phyloP scores from a whole-genome alignment of 2,113 vertebrate genomes.

The Rynchops niger region DNA sequence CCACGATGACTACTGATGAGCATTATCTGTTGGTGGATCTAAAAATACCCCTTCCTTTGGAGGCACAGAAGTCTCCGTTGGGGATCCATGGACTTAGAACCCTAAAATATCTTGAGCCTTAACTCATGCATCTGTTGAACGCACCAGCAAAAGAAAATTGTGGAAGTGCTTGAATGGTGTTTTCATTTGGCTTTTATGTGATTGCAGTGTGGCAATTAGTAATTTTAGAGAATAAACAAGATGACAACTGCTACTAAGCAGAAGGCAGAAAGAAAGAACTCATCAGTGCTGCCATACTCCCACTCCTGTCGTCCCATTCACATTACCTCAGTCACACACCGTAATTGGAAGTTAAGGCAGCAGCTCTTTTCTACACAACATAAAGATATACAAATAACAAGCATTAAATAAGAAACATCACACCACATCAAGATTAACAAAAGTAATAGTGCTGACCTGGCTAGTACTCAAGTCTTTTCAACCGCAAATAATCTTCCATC shows the following conservation, averaged over 20 bases:
- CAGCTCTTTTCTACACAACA: neutral
- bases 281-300: constrained; percentile 46
- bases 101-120: neutral
- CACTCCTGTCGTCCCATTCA: neutral
- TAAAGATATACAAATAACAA: constrained; percentile 64
- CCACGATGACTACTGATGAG: neutral
- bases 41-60: neutral
- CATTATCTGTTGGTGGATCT: neutral
- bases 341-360: constrained; percentile 29
- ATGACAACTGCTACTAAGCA: constrained; percentile 13
- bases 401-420: constrained; percentile 68
- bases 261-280: constrained; percentile 37
- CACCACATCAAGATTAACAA: constrained; percentile 58
- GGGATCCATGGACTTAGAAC: neutral
- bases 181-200: constrained; percentile 50
- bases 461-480: constrained; percentile 62
- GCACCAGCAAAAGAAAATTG: neutral
- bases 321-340: constrained; percentile 34
- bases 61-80: neutral
- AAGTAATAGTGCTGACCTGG: constrained; percentile 69
- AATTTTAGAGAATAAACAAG: constrained; percentile 62
- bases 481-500: constrained; percentile 59
- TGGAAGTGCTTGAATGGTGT: constrained; percentile 5
- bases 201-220: constrained; percentile 38
- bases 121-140: neutral